Evolutionary conservation across 2,113 vertebrate genomes (phyloP), one percentile per base, ranked within the genome.

Genomic region (Chionodraco myersi): DNA sequence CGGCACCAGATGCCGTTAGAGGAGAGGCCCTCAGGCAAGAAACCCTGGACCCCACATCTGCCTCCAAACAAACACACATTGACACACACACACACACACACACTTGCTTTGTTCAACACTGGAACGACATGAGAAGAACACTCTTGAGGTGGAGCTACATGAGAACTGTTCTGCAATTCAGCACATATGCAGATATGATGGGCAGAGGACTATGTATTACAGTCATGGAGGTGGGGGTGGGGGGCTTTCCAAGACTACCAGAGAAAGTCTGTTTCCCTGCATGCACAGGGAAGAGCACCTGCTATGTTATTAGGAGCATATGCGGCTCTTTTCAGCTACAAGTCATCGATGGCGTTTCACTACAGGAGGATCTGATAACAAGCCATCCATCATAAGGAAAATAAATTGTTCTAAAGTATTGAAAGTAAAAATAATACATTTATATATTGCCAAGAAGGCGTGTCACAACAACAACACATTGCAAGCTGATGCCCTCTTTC

Each of bases 251-350:
- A 91, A 83, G 85, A 63, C 36, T 10, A 80, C 64, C 61, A 58
- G 23, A 84, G 67, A 57, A 15, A 47, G 84, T 52, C 83, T 68
- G 91, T 70, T 67, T 86, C 84, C 26, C 86, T 62, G 12, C 86
- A 69, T 71, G 89, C 76, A 54, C 80, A 15, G 52, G 52, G 81
- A 89, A 12, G 60, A 89, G 71, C 91, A 88, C 89, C 91, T 92
- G 89, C 83, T 82, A 53, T 36, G 74, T 82, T 79, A 82, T 79
- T 21, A 80, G 14, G 44, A 90, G 69, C 88, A 92, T 92, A 87
- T 89, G 90, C 77, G 82, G 61, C 75, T 77, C 15, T 61, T 63
- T 61, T 77, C 72, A 53, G 77, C 82, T 85, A 80, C 85, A 82
- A 78, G 82, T 80, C 79, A 59, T 18, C 26, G 41, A 78, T 66